Percentiles rank a stretch among this genome's conserved stretches.
phyloP scores from a whole-genome alignment of 2,113 vertebrate genomes.

The Pterophyllum scalare region DNA sequence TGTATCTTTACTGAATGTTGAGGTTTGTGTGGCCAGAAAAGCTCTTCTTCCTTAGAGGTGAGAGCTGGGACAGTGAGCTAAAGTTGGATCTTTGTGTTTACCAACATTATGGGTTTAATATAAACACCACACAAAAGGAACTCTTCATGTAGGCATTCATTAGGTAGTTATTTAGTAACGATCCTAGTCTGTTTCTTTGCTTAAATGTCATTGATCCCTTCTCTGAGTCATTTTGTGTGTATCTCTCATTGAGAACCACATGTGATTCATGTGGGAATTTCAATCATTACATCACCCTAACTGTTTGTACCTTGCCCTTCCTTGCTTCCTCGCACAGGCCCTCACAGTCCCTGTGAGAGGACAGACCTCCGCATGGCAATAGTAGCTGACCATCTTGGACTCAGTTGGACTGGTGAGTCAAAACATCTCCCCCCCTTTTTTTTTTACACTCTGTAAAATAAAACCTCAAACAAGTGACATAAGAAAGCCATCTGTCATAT shows the following conservation, averaged over 20 bases:
- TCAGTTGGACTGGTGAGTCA: slow-evolving; percentile 98
- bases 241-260: slow-evolving; percentile 14
- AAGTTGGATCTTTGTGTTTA: slow-evolving; percentile 50
- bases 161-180: slow-evolving; percentile 16
- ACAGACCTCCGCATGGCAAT: slow-evolving; percentile 99
- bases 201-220: not conserved
- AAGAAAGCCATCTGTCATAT: not conserved
- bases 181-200: slow-evolving; percentile 44
- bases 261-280: not conserved
- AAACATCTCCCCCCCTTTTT: not conserved
- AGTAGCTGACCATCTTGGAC: slow-evolving; percentile 97
- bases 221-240: slow-evolving; percentile 5
- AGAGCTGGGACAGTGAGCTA: slow-evolving; percentile 60
- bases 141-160: not conserved
- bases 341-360: slow-evolving; percentile 98
- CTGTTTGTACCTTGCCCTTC: slow-evolving; percentile 28
- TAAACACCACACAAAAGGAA: slow-evolving; percentile 7
- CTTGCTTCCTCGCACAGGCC: slow-evolving; percentile 84
- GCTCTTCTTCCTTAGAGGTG: slow-evolving; percentile 14
- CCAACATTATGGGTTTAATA: not conserved
- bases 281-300: slow-evolving; percentile 7
- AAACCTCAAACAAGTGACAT: not conserved
- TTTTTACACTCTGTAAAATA: not conserved
- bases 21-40: slow-evolving; percentile 74
- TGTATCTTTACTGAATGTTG: slow-evolving; percentile 10